Evolutionary conservation across 2,888 invertebrate species (phyloP), one percentile per base, ranked within the genome.

Genomic region (Dendrolimus houi): DNA sequence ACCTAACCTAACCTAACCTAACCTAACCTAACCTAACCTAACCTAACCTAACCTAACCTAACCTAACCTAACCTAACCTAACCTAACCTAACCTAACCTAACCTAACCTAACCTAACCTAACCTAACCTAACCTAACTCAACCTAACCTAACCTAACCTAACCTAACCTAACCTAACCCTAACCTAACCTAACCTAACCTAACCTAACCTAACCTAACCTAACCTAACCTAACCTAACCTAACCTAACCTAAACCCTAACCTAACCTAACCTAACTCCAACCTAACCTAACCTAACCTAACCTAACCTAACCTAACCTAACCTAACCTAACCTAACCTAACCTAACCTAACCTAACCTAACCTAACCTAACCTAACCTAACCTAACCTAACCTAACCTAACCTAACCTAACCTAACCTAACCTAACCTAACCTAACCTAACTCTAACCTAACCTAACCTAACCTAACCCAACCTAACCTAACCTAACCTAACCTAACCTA

Each of bases 281-380:
- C 56, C 56, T 56, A 56, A 56, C 56, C 56, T 56, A 55, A 55
- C 55, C 55, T 55, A 55, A 55, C 55, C 55, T 55, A 55, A 55
- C 55, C 55, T 55, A 58, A 56, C 58, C 58, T 56, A 58, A 58
- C 58, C 58, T 58, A 58, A 58, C 58, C 58, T 58, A 58, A 58
- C 58, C 58, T 58, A 58, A 58, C 58, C 58, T 58, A 58, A 58
- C 58, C 58, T 59, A 58, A 58, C 57, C 59, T 59, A 57, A 59
- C 57, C 59, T 59, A 57, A 57, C 59, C 59, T 57, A 57, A 59
- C 59, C 59, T 57, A 59, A 59, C 57, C 57, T 57, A 57, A 57
- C 59, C 59, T 59, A 57, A 57, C 60, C 60, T 60, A 58, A 58
- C 60, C 58, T 58, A 56, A 56, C 59, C 56, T 57, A 58, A 60